These are phyloP conservation scores for Microcebus lehilahytsara DNA, from an alignment of 2,113 vertebrate species.

Conservation along the genomic window DNA sequence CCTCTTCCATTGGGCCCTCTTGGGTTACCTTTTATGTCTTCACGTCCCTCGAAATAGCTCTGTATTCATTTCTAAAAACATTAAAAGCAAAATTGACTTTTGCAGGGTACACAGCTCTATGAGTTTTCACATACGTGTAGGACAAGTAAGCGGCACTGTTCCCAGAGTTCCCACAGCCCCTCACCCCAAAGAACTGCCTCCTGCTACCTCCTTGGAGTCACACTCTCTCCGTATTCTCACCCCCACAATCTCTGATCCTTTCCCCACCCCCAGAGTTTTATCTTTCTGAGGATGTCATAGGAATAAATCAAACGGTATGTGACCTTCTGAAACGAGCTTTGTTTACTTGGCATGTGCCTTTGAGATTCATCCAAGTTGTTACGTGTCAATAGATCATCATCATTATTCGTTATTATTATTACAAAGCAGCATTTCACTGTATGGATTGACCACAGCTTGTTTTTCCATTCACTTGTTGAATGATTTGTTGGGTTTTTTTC, in stretches of 20 bases:
- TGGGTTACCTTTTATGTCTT: background rate
- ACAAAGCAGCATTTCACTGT: background rate
- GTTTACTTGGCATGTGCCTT: background rate
- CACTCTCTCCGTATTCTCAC: background rate
- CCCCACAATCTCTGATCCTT: background rate
- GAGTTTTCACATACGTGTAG: background rate
- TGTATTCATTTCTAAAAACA: background rate
- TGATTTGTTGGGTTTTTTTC: background rate
- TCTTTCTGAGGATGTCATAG: background rate
- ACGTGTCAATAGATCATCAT: background rate
- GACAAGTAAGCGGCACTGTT: background rate
- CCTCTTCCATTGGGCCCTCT: background rate
- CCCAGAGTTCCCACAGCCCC: background rate
- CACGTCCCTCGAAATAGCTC: background rate
- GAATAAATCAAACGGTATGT: background rate
- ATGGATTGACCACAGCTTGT: background rate
- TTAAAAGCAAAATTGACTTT: background rate
- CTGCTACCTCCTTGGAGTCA: background rate
- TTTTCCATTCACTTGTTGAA: background rate
- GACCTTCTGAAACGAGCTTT: constrained; percentile 3
- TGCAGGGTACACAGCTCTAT: background rate
- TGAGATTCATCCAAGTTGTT: background rate
- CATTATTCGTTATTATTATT: background rate
- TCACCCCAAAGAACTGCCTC: background rate
- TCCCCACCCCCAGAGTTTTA: background rate